These are phyloP conservation scores for Drosophila mojavensis DNA, from an alignment of 1,140 invertebrate genomes.

Conservation along the genomic window DNA sequence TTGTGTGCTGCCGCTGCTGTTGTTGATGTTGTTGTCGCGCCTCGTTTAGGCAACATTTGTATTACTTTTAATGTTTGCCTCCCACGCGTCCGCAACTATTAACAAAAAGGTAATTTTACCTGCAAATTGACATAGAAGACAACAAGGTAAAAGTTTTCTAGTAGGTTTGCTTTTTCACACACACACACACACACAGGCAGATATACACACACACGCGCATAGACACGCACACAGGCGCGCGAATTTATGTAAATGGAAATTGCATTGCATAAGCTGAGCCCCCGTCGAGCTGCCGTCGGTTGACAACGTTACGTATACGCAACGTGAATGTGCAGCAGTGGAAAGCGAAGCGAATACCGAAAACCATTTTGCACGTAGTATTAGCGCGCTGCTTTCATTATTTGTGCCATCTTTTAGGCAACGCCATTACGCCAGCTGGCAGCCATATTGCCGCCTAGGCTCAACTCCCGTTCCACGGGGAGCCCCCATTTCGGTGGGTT, in stretches of 20 bases:
- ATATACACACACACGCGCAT: constrained; percentile 19
- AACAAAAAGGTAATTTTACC: constrained; percentile 78
- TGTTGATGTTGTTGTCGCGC: constrained; percentile 5
- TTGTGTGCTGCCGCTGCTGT: not conserved
- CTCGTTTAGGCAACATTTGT: constrained; percentile 48
- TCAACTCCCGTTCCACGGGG: constrained; percentile 17
- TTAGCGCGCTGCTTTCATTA: constrained; percentile 71
- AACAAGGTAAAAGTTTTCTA: constrained; percentile 58
- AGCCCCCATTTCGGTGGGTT: constrained; percentile 6
- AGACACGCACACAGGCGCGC: constrained; percentile 19
- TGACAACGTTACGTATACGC: constrained; percentile 66
- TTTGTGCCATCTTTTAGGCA: constrained; percentile 63
- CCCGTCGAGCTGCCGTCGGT: constrained; percentile 10
- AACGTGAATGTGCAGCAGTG: constrained; percentile 51
- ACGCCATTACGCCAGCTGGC: constrained; percentile 59
- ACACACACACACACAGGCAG: not conserved
- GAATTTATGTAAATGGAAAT: constrained; percentile 81
- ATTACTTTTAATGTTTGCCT: constrained; percentile 74
- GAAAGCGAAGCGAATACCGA: constrained; percentile 25
- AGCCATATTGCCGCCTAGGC: constrained; percentile 53
- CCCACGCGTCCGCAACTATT: constrained; percentile 60
- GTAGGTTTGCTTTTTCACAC: constrained; percentile 46
- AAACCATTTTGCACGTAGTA: constrained; percentile 80
- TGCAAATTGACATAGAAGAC: constrained; percentile 78
- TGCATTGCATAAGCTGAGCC: constrained; percentile 72